A percentile compares a stretch with the other conserved stretches of the same genome.
These are phyloP conservation scores for Rhineura floridana DNA, from an alignment of 2,113 vertebrate species.

Conservation along the genomic window DNA sequence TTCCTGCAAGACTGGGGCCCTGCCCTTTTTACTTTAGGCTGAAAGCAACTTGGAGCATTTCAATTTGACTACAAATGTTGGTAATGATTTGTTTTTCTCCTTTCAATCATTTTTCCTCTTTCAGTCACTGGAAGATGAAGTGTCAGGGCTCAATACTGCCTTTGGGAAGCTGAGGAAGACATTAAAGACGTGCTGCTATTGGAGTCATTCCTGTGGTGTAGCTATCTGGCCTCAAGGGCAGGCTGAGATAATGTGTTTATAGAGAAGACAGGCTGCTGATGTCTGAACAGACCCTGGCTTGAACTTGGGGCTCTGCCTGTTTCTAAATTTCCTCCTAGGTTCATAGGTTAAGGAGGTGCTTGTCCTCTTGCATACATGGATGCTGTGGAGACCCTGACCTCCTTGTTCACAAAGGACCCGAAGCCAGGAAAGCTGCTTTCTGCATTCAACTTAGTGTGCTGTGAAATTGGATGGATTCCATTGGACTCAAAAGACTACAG, in stretches of 20 bases:
- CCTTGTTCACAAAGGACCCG: constrained; percentile 75
- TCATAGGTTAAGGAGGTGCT: constrained; percentile 71
- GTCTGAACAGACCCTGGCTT: constrained; percentile 67
- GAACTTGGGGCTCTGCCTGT: constrained; percentile 62
- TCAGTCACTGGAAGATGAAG: constrained; percentile 62
- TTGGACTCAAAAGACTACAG: constrained; percentile 78
- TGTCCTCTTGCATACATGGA: constrained; percentile 65
- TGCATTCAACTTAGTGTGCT: constrained; percentile 77
- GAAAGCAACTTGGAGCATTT: constrained; percentile 37
- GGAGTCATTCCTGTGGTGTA: constrained; percentile 56
- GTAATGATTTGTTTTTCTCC: constrained; percentile 52
- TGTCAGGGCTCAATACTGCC: constrained; percentile 68
- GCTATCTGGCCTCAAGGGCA: constrained; percentile 61
- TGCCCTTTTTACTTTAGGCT: not conserved
- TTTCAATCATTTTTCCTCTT: constrained; percentile 39
- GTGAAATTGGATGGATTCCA: constrained; percentile 78
- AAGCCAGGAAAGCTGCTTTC: constrained; percentile 80
- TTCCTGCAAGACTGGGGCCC: constrained; percentile 31
- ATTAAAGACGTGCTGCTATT: constrained; percentile 65
- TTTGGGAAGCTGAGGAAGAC: constrained; percentile 69
- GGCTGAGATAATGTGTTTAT: constrained; percentile 62
- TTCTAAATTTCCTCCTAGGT: constrained; percentile 72
- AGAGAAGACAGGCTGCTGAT: constrained; percentile 70
- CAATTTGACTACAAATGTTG: not conserved
- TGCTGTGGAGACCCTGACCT: constrained; percentile 71